A percentile compares a stretch with the other conserved stretches of the same genome.
These are phyloP conservation scores for Chloroceryle amazona DNA, from an alignment of 2,797 vertebrate genomes.

Conservation along the genomic window DNA sequence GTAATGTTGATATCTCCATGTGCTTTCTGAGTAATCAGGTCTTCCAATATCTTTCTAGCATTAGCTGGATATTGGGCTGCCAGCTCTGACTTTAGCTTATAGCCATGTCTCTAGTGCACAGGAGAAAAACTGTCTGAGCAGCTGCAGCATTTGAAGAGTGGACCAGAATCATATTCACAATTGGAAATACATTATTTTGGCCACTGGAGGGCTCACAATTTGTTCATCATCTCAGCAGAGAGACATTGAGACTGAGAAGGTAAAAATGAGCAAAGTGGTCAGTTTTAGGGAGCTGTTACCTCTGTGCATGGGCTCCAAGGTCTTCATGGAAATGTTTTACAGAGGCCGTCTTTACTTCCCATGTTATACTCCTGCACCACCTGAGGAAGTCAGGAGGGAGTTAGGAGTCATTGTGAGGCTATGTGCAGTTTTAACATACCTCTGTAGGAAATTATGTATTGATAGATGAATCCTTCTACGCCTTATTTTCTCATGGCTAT, in stretches of 20 bases:
- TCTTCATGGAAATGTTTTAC: neutral
- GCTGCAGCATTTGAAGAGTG: neutral
- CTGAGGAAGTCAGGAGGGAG: neutral
- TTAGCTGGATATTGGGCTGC: neutral
- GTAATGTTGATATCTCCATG: neutral
- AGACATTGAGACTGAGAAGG: neutral
- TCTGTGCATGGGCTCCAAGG: accelerated
- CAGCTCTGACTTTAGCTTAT: neutral
- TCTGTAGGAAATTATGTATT: neutral
- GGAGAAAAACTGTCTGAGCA: neutral
- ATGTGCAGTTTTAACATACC: neutral
- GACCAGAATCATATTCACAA: neutral
- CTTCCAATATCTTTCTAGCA: neutral
- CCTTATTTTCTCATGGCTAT: neutral
- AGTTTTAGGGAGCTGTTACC: neutral
- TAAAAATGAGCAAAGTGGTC: neutral
- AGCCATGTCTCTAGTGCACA: neutral
- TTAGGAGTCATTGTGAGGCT: neutral
- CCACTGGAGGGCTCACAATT: constrained; percentile 49
- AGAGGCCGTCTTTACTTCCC: neutral
- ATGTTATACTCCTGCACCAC: neutral
- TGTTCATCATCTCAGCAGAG: neutral
- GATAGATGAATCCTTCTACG: neutral
- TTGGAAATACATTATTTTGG: constrained; percentile 20
- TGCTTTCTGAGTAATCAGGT: neutral